phyloP scores from a whole-genome alignment of 2,113 vertebrate species.

The Ammospiza nelsoni region DNA sequence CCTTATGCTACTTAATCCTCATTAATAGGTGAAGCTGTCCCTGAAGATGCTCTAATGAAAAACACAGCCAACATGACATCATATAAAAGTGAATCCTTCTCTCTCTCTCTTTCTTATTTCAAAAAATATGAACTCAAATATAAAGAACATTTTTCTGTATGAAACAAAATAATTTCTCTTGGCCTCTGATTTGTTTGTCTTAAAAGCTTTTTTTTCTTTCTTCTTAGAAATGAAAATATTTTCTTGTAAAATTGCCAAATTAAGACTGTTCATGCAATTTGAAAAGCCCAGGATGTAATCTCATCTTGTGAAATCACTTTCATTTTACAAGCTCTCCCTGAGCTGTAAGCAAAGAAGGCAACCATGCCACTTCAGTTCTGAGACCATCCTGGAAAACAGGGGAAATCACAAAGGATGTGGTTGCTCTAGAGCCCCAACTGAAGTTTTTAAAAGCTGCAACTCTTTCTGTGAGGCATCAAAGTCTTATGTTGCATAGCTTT shows the following conservation, averaged over 20 bases:
- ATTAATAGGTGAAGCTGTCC: background rate
- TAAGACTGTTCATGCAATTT: background rate
- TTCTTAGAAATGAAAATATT: background rate
- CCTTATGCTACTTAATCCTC: background rate
- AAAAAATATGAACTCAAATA: background rate
- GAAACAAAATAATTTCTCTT: background rate
- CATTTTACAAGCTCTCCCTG: background rate
- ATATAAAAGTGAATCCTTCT: background rate
- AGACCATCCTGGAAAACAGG: background rate
- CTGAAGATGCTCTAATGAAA: background rate
- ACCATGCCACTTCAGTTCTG: background rate
- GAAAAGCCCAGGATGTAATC: background rate
- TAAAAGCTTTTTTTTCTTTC: accelerated
- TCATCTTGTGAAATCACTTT: background rate
- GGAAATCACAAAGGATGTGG: background rate
- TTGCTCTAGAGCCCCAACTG: background rate
- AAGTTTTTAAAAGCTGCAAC: background rate
- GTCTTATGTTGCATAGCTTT: background rate
- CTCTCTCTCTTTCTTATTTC: background rate
- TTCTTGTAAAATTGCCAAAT: background rate
- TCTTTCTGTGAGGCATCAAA: background rate
- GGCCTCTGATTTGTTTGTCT: background rate
- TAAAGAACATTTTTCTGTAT: background rate
- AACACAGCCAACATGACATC: background rate
- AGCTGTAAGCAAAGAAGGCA: background rate